Evolutionary conservation across 2,113 vertebrate genomes (phyloP).

Genomic region (Lasiurus borealis): DNA sequence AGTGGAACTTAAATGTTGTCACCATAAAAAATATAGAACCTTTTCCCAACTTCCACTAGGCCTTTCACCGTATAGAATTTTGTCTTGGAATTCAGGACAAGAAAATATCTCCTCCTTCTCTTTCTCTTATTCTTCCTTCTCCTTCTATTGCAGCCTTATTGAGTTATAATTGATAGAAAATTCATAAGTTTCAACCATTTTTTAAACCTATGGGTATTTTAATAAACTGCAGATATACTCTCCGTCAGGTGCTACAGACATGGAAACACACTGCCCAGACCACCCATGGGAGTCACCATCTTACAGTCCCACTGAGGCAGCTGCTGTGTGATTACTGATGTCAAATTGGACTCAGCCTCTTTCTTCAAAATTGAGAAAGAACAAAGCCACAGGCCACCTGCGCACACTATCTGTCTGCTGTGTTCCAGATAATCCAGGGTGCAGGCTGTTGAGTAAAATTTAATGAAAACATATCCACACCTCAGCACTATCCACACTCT

Average conservation of each 20-base stretch:
- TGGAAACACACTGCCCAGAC: not conserved
- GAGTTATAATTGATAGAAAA: not conserved
- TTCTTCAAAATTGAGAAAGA: not conserved
- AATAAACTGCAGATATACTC: not conserved
- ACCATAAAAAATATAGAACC: not conserved
- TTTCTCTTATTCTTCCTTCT: not conserved
- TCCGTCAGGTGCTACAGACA: not conserved
- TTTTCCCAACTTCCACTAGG: not conserved
- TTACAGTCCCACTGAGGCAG: not conserved
- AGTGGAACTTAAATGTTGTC: not conserved
- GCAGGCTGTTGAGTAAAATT: not conserved
- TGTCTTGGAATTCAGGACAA: not conserved
- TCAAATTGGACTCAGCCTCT: not conserved
- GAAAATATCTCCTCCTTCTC: not conserved
- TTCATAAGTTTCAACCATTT: not conserved
- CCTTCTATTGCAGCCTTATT: not conserved
- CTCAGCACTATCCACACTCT: not conserved
- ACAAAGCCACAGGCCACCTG: not conserved
- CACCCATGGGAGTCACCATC: not conserved
- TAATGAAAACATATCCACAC: not conserved
- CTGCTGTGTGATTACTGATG: not conserved
- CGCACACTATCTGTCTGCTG: not conserved
- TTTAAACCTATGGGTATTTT: not conserved
- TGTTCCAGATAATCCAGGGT: not conserved
- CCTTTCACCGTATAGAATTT: not conserved